phyloP scores from a whole-genome alignment of 2,113 vertebrate genomes.

The Ammospiza nelsoni region DNA sequence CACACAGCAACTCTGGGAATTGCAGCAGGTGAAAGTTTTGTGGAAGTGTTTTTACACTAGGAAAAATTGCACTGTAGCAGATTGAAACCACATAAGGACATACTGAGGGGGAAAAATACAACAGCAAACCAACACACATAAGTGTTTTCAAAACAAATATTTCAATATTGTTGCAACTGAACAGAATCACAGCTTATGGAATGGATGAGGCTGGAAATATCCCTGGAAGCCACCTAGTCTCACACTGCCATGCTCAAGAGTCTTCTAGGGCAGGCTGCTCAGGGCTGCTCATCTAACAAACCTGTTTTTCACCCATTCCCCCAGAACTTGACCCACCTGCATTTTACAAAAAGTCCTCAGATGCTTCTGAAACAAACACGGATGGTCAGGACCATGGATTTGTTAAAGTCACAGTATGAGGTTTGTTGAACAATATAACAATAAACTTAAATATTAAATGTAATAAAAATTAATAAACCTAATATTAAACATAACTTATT shows the following conservation, averaged over 20 bases:
- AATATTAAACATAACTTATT: too few species aligned
- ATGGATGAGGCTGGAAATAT: neutral
- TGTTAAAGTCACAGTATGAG: neutral
- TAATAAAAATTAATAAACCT: too few species aligned
- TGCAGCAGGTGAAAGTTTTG: neutral
- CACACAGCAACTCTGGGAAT: neutral
- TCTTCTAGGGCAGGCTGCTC: neutral
- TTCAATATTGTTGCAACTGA: neutral
- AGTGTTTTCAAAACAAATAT: neutral
- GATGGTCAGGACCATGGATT: neutral
- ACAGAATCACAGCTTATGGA: neutral
- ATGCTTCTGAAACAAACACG: neutral
- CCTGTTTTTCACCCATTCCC: neutral
- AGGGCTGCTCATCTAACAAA: neutral
- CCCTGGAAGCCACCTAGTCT: neutral
- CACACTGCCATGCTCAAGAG: neutral
- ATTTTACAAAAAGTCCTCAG: neutral
- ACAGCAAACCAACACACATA: rapidly evolving
- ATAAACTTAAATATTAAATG: too few species aligned
- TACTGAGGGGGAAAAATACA: neutral
- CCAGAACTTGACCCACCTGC: neutral
- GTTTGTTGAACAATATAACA: neutral
- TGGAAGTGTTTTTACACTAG: neutral
- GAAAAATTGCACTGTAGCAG: neutral
- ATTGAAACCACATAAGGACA: neutral